These are phyloP conservation scores for Achatina immaculata DNA, from an alignment of 1,140 invertebrate species.

Conservation along the genomic window DNA sequence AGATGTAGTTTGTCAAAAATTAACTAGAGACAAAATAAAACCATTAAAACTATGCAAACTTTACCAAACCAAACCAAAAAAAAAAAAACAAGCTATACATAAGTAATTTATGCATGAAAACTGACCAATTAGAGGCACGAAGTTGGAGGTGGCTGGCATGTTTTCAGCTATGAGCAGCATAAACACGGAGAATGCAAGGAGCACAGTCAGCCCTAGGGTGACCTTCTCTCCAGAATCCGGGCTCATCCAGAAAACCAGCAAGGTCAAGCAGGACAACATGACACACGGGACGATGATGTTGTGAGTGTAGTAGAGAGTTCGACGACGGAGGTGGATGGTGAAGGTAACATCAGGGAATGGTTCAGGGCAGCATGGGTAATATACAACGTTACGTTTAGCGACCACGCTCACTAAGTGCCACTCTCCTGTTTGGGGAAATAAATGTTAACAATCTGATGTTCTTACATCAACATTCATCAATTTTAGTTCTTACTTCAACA, in stretches of 20 bases:
- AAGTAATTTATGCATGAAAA: no score
- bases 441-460: no score
- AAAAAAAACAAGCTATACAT: no score
- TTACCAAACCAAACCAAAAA: no score
- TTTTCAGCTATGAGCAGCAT: slow-evolving; percentile 69
- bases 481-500: no score
- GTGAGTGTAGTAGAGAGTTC: slow-evolving; percentile 64
- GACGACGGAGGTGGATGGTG: slow-evolving; percentile 65
- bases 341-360: slow-evolving; percentile 75
- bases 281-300: slow-evolving; percentile 66
- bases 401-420: slow-evolving; percentile 74
- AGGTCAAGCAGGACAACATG: slow-evolving; percentile 62
- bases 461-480: no score
- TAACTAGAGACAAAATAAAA: no score
- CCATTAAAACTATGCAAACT: no score
- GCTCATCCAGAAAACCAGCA: slow-evolving; percentile 65
- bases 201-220: slow-evolving; percentile 64
- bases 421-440: no score
- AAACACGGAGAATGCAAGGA: slow-evolving; percentile 69
- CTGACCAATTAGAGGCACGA: slow-evolving; percentile 65
- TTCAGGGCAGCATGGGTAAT: slow-evolving; percentile 68
- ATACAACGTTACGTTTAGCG: slow-evolving; percentile 50
- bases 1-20: no score
- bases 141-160: slow-evolving; percentile 66
- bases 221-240: slow-evolving; percentile 65